Conservation (phyloP, 1,140 invertebrate genomes). For the Drosophila kepulauana region DNA sequence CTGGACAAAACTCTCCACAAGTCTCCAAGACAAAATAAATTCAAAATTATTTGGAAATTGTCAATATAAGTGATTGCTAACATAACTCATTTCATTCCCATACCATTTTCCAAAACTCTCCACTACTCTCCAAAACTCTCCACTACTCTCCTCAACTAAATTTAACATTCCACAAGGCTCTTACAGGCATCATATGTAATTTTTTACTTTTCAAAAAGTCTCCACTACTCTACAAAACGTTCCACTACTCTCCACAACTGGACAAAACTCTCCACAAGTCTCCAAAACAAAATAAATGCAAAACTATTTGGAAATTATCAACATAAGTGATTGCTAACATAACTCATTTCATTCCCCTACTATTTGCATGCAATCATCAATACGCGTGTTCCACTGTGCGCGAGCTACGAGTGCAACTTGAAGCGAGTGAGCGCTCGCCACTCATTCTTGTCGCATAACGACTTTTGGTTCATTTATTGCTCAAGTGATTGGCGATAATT, state of each 20-base stretch:
- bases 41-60: not conserved
- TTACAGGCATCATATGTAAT: not conserved
- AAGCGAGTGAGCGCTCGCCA: conserved; percentile 2
- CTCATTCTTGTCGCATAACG: conserved; percentile 51
- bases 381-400: conserved; percentile 12
- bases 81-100: too few species aligned
- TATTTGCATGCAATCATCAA: too few species aligned
- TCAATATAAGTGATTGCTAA: too few species aligned
- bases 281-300: not conserved
- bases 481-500: conserved; percentile 68
- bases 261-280: not conserved
- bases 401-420: conserved; percentile 8
- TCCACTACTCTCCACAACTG: conserved; percentile 1
- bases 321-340: too few species aligned
- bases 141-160: not conserved
- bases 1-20: not conserved
- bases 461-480: conserved; percentile 67
- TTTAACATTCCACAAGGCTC: too few species aligned
- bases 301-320: not conserved
- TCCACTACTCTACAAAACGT: not conserved
- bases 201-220: too few species aligned
- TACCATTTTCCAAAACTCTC: not conserved
- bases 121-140: not conserved
- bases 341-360: too few species aligned
- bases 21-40: not conserved